Evolutionary conservation across 2,113 vertebrate genomes (phyloP), one percentile per base, ranked within the genome.

Genomic region (Calonectris borealis): DNA sequence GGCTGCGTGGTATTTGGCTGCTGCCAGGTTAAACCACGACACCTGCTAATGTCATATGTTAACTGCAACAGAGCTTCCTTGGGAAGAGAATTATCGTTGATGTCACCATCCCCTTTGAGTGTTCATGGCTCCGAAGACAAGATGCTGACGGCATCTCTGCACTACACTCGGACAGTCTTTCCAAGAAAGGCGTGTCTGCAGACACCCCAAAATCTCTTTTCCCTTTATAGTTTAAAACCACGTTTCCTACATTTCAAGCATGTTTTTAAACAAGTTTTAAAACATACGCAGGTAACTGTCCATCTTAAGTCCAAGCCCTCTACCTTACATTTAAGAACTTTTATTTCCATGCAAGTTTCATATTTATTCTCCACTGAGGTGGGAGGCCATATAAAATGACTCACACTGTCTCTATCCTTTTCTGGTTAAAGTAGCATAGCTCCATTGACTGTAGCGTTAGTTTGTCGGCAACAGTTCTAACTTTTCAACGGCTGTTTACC

Each of bases 111-210:
- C 19, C 9, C 25, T 80, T 69, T 16, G 11, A 3, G 2, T 42
- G 6, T 22, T 65, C 31, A 3, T 17, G 16, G 18, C 52, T 79
- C 48, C 48, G 38, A 87, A 8, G 34, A 10, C 27, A 85, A 85
- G 38, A 61, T 34, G 14, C 29, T 58, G 34, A 38, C 36, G 61
- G 17, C 8, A 48, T 58, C 88, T 84, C 54, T 40, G 7, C 51
- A 36, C 15, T 29, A 58, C 9, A 27, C 22, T 78, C 57, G 27
- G 21, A 12, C 25, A 44, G 24, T 16, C 22, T 77, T 88, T 85
- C 31, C 0, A 0, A 80, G 16, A 10, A 69, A 22, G 51, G 32
- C 16, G 9, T 7, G 16, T 15, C 26, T 78, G 29, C 11, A 25
- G 22, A 52, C 15, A 64, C 8, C 36, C 25, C 34, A 78, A 86